Evolutionary conservation across 2,113 vertebrate genomes (phyloP), one percentile per base, ranked within the genome.

Genomic region (Ceratotherium simum): DNA sequence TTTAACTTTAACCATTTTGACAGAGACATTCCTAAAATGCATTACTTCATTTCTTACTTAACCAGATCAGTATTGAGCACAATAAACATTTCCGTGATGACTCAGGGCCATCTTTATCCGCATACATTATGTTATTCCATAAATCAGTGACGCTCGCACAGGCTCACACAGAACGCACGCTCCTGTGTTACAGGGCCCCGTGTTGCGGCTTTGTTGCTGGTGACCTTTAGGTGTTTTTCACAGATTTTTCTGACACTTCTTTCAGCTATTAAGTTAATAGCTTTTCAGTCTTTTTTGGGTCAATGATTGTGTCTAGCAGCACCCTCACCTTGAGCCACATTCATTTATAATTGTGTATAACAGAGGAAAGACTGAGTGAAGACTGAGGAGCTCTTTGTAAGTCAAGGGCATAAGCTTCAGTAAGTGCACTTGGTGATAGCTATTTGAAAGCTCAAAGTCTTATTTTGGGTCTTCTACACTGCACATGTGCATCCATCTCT

Each of bases 1-100:
- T 85, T 85, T 76, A 67, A 83, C 36, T 51, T 86, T n/a, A 84
- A 88, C 80, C 84, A 70, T 84, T 93, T 78, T 60, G 72, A 81
- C 48, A 96, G 87, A 83, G 33, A 54, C 51, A 90, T 69, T 79
- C 84, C 88, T 91, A 79, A 95, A 96, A 96, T 46, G 90, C 73
- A 87, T 76, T n/a, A 91, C 56, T 39, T 92, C 23, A 64, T 69
- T 73, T 90, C 92, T 88, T 86, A 86, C n/a, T 95, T 85, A 84
- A 82, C 10, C 81, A 75, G 62, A 56, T 31, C 31, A n/a, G 84
- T 27, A 90, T 2, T 65, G 75, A 91, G 23, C 16, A 8, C 36
- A 88, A 76, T 84, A n/a, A 84, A 65, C 84, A 48, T 56, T 80
- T 75, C 81, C 60, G 18, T 46, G 95, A 58, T 48, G 88, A 70